These are phyloP conservation scores for Maconellicoccus hirsutus DNA, from an alignment of 1,140 invertebrate genomes.

Conservation along the genomic window DNA sequence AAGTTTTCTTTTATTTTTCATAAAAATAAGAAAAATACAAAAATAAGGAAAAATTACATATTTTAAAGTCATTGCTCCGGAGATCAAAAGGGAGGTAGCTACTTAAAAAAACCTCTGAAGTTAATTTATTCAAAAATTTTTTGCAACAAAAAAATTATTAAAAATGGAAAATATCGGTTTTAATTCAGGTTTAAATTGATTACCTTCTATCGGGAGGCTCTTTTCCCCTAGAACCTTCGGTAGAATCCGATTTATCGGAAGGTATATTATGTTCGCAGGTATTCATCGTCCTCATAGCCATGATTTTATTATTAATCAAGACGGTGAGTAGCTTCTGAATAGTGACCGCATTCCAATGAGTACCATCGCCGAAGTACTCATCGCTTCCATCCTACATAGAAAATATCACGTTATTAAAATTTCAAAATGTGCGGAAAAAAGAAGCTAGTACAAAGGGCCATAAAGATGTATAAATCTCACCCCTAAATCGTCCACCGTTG, in stretches of 20 bases:
- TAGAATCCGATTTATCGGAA: neutral
- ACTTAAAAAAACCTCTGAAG: too few species aligned
- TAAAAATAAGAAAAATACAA: too few species aligned
- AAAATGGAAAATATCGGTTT: too few species aligned
- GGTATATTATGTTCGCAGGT: neutral
- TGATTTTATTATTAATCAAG: conserved; percentile 4
- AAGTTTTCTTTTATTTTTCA: too few species aligned
- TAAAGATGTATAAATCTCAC: neutral
- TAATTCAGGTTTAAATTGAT: too few species aligned
- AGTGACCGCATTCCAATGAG: neutral
- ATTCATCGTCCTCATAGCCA: neutral
- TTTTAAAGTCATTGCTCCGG: too few species aligned
- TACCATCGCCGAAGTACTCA: neutral
- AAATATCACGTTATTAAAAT: neutral
- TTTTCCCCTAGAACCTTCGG: neutral
- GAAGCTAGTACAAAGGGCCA: neutral
- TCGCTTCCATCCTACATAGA: neutral
- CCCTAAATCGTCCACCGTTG: conserved; percentile 1
- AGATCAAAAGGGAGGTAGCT: too few species aligned
- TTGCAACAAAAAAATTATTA: too few species aligned
- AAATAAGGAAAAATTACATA: too few species aligned
- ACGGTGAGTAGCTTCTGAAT: neutral
- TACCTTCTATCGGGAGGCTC: conserved; percentile 6
- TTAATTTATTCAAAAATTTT: too few species aligned
- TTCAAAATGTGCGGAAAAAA: neutral